These are phyloP conservation scores for Toxostoma redivivum DNA, from an alignment of 2,113 vertebrate genomes.

Conservation along the genomic window DNA sequence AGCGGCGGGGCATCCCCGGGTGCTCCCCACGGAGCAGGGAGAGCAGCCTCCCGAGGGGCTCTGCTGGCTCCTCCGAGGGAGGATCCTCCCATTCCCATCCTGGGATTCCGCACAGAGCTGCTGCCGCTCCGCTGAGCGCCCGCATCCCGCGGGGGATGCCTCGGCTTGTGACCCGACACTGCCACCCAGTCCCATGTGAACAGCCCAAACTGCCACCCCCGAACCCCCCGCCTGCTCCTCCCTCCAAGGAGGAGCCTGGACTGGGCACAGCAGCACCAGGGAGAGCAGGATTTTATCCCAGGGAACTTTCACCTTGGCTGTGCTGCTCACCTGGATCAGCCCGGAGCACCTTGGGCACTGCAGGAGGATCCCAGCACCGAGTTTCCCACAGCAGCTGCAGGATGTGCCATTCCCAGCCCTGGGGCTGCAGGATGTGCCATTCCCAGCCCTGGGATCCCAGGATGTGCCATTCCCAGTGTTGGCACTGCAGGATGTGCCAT, in stretches of 20 bases:
- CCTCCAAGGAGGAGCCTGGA: background rate
- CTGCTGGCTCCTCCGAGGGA: background rate
- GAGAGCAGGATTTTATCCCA: background rate
- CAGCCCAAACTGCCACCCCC: fast-evolving
- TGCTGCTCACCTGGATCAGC: fast-evolving
- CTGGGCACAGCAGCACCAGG: background rate
- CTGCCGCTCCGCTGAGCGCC: fast-evolving
- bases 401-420: too few species aligned
- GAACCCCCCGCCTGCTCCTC: background rate
- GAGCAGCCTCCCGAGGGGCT: background rate
- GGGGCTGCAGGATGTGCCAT: background rate
- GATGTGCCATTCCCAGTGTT: background rate
- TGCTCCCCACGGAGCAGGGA: background rate
- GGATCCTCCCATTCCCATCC: background rate
- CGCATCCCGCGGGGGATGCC: fast-evolving
- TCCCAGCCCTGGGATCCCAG: background rate
- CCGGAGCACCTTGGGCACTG: fast-evolving
- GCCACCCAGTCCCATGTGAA: fast-evolving
- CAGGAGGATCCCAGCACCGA: background rate
- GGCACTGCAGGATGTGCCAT: background rate
- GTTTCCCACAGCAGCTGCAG: background rate
- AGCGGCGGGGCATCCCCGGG: background rate
- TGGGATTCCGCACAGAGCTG: fast-evolving
- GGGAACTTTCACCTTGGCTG: fast-evolving
- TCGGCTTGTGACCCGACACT: fast-evolving